Percentiles rank a stretch among this genome's conserved stretches.
Conservation (phyloP, 1,140 invertebrate species). For the Leguminivora glycinivorella region DNA sequence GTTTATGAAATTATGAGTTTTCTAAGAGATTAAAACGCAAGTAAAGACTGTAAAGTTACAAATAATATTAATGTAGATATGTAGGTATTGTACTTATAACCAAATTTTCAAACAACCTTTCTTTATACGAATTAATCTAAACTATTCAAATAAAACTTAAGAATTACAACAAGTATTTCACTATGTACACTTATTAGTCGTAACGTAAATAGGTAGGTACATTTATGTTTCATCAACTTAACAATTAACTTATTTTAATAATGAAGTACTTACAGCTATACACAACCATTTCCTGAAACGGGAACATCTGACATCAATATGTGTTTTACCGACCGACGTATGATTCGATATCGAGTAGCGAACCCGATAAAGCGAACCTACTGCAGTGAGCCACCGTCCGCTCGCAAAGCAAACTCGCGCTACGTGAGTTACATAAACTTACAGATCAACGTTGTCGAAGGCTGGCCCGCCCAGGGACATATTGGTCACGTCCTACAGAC, state of each 20-base stretch:
- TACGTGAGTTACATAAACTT: constrained; percentile 66
- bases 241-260: background rate
- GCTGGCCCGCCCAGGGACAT: constrained; percentile 47
- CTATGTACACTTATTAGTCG: too few relatives aligned
- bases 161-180: too few relatives aligned
- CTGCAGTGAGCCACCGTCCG: constrained; percentile 58
- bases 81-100: too few relatives aligned
- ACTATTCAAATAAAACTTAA: too few relatives aligned
- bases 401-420: constrained; percentile 64
- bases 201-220: too few relatives aligned
- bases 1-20: too few relatives aligned
- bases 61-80: too few relatives aligned
- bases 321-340: constrained; percentile 53
- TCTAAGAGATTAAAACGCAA: too few relatives aligned
- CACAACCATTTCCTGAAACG: constrained; percentile 6
- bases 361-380: constrained; percentile 38
- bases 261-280: background rate
- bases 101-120: too few relatives aligned
- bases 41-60: too few relatives aligned
- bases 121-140: too few relatives aligned
- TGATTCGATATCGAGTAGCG: constrained; percentile 62
- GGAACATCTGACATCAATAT: constrained; percentile 38
- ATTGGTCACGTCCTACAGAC: constrained; percentile 63
- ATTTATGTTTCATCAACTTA: background rate
- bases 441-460: constrained; percentile 45